Evolutionary conservation across 2,888 invertebrate genomes (phyloP).

Genomic region (Caenorhabditis sp.): DNA sequence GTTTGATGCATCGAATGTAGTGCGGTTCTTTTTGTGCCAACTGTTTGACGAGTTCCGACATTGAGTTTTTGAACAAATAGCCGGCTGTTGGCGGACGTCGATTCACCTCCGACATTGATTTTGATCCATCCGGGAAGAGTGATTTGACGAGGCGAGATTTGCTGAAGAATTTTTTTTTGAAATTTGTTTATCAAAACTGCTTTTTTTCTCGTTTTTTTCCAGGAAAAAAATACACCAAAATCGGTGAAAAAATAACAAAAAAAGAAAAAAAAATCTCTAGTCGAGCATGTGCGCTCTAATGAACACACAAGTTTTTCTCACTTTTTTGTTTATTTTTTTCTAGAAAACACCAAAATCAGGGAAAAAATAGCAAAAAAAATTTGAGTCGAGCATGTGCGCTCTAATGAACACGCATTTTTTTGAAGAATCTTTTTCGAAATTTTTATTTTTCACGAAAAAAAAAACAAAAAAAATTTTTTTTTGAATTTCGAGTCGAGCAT

Average conservation of each 20-base stretch:
- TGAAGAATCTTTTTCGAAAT: too few relatives aligned
- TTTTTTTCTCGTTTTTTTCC: neutral
- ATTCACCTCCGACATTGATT: conserved; percentile 88
- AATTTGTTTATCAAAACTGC: neutral
- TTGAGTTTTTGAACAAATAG: conserved; percentile 87
- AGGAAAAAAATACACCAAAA: neutral
- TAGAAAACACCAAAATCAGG: too few relatives aligned
- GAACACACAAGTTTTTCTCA: too few relatives aligned
- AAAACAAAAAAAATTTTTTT: too few relatives aligned
- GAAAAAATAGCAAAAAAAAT: too few relatives aligned
- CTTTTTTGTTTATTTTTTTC: too few relatives aligned
- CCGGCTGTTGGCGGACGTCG: conserved; percentile 94
- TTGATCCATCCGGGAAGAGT: conserved; percentile 97
- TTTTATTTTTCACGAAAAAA: too few relatives aligned
- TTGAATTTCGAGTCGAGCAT: too few relatives aligned
- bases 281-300: too few relatives aligned
- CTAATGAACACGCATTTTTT: too few relatives aligned
- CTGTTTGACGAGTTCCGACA: conserved; percentile 87
- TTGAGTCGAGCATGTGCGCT: too few relatives aligned
- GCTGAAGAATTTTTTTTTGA: conserved; percentile 20
- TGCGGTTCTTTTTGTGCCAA: conserved; percentile 80
- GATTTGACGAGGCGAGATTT: conserved; percentile 76
- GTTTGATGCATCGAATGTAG: conserved; percentile 96
- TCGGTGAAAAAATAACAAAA: neutral
- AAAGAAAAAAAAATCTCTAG: neutral